phyloP scores from a whole-genome alignment of 1,140 invertebrate species.

The Zaprionus vittiger region DNA sequence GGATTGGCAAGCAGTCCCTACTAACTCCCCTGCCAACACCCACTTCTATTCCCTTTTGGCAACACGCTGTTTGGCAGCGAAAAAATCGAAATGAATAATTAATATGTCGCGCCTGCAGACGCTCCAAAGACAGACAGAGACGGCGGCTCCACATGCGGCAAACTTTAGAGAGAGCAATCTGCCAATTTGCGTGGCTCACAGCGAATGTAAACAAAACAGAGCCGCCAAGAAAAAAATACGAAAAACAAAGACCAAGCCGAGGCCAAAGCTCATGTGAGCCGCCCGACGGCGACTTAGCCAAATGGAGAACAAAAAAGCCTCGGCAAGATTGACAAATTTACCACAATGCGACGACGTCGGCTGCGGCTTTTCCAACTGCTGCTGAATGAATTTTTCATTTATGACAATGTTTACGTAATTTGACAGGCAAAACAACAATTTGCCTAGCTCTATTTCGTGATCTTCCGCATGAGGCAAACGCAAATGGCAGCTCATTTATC shows the following conservation, averaged over 20 bases:
- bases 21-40: not conserved
- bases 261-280: slow-evolving; percentile 51
- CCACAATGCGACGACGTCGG: slow-evolving; percentile 26
- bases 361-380: not conserved
- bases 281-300: slow-evolving; percentile 58
- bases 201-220: slow-evolving; percentile 61
- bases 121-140: slow-evolving; percentile 46
- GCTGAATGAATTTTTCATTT: slow-evolving; percentile 74
- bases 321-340: slow-evolving; percentile 75
- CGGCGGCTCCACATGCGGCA: slow-evolving; percentile 39
- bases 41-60: slow-evolving; percentile 18
- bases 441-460: slow-evolving; percentile 44
- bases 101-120: slow-evolving; percentile 79
- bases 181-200: slow-evolving; percentile 49
- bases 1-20: slow-evolving; percentile 24
- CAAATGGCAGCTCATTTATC: slow-evolving; percentile 77
- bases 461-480: slow-evolving; percentile 39
- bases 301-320: slow-evolving; percentile 40
- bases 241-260: slow-evolving; percentile 11
- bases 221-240: slow-evolving; percentile 19
- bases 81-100: slow-evolving; percentile 82
- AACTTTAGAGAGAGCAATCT: slow-evolving; percentile 21
- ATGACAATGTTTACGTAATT: slow-evolving; percentile 83
- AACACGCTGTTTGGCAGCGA: slow-evolving; percentile 58
- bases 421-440: slow-evolving; percentile 73